Evolutionary conservation across 2,797 vertebrate genomes (phyloP).

Genomic region (Perodicticus potto): DNA sequence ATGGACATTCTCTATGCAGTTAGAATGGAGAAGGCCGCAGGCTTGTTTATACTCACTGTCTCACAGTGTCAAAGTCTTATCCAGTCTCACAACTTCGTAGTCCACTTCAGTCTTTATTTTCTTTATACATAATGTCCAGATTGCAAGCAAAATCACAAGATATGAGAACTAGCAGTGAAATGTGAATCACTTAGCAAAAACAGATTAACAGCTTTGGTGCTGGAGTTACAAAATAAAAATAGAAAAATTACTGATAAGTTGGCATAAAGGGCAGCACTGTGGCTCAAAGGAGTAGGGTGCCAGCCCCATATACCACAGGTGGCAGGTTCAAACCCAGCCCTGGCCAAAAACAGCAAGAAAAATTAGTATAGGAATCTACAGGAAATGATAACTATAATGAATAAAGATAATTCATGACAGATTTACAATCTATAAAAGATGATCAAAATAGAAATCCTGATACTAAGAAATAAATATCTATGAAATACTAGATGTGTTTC

Average conservation of each 20-base stretch:
- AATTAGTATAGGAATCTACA: too few relatives aligned
- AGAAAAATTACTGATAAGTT: background rate
- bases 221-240: background rate
- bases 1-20: background rate
- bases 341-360: too few relatives aligned
- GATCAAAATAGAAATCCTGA: background rate
- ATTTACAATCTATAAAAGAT: background rate
- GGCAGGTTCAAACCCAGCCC: too few relatives aligned
- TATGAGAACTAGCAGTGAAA: background rate
- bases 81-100: background rate
- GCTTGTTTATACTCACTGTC: background rate
- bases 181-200: background rate
- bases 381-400: background rate
- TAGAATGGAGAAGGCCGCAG: background rate
- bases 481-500: background rate
- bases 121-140: background rate
- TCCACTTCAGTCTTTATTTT: background rate
- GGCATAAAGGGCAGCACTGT: too few relatives aligned
- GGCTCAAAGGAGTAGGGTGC: too few relatives aligned
- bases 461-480: background rate
- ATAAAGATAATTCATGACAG: background rate
- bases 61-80: background rate
- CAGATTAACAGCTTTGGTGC: background rate
- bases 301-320: too few relatives aligned
- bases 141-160: background rate